phyloP scores from a whole-genome alignment of 2,113 vertebrate species.

The Thinocorus orbignyianus region DNA sequence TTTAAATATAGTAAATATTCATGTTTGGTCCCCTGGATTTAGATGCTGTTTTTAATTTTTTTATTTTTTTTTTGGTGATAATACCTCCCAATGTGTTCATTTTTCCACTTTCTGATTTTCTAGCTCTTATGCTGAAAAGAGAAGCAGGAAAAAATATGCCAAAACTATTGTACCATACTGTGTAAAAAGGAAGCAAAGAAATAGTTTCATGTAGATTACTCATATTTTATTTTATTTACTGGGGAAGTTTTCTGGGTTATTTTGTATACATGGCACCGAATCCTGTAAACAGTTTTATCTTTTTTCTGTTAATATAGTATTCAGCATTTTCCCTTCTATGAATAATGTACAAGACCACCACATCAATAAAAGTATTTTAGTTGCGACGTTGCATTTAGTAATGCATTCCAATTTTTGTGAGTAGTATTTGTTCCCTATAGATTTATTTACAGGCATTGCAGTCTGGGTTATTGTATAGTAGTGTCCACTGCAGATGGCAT shows the following conservation, averaged over 20 bases:
- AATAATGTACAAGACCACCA: background rate
- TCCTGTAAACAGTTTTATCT: background rate
- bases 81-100: background rate
- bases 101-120: background rate
- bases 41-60: background rate
- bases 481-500: background rate
- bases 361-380: background rate
- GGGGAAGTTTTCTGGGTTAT: background rate
- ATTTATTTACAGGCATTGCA: background rate
- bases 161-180: background rate
- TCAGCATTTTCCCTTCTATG: background rate
- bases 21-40: background rate
- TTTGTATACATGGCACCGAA: background rate
- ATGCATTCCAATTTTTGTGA: background rate
- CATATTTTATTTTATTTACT: background rate
- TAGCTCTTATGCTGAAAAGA: background rate
- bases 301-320: background rate
- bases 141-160: background rate
- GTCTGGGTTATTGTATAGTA: background rate
- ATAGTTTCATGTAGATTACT: background rate
- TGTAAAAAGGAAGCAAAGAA: background rate
- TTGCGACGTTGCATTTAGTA: background rate
- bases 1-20: background rate
- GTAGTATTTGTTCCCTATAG: background rate
- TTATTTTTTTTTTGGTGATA: background rate